phyloP scores from a whole-genome alignment of 2,888 invertebrate species.

The Pelosia muscerda region DNA sequence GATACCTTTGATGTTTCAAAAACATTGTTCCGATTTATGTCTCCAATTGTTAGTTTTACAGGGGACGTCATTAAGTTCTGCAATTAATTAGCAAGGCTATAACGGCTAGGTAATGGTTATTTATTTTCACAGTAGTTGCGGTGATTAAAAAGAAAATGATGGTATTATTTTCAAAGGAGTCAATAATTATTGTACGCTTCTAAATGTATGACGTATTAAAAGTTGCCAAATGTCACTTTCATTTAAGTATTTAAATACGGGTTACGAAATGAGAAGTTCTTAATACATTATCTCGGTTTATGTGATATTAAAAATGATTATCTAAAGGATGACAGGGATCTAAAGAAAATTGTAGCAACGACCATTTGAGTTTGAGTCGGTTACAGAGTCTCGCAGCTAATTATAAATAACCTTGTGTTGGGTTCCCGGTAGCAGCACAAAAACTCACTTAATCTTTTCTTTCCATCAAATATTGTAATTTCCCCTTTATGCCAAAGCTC shows the following conservation, averaged over 20 bases:
- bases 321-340: not conserved
- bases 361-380: too few species aligned
- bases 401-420: too few species aligned
- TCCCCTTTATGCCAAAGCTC: not conserved
- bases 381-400: too few species aligned
- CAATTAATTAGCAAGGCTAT: constrained; percentile 20
- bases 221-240: too few species aligned
- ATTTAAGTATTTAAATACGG: too few species aligned
- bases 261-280: too few species aligned
- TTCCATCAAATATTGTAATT: not conserved
- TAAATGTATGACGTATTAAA: too few species aligned
- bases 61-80: constrained; percentile 21
- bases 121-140: constrained; percentile 20
- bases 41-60: constrained; percentile 49
- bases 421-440: too few species aligned
- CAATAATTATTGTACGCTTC: not conserved
- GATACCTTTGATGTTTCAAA: constrained; percentile 49
- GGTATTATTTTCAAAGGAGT: not conserved
- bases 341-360: too few species aligned
- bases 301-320: not conserved
- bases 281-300: too few species aligned
- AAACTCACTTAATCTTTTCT: too few species aligned
- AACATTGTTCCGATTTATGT: constrained; percentile 55
- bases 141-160: constrained; percentile 22
- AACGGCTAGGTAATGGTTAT: constrained; percentile 21